These are phyloP conservation scores for Toxonevra muliebris DNA, from an alignment of 2,888 invertebrate genomes.

Conservation along the genomic window DNA sequence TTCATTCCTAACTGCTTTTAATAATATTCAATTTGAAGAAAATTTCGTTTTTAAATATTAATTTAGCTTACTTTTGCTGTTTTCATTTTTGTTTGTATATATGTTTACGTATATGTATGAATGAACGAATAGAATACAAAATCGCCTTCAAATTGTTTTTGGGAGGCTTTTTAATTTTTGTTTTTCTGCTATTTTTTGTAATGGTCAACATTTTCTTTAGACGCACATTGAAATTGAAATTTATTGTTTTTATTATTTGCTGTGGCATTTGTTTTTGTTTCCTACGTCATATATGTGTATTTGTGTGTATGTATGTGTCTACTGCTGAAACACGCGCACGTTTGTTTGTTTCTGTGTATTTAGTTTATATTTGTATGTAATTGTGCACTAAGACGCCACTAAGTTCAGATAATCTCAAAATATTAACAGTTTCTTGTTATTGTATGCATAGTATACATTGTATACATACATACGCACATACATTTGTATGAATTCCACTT, in stretches of 20 bases:
- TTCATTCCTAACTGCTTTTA: no score
- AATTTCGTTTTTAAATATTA: neutral
- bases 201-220: conserved; percentile 2
- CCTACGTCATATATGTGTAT: neutral
- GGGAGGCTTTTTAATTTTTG: neutral
- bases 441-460: no score
- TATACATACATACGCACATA: no score
- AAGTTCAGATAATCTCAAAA: conserved; percentile 29
- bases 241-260: conserved; percentile 16
- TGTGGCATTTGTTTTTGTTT: neutral
- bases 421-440: conserved; percentile 24
- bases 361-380: neutral
- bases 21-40: neutral
- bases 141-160: conserved; percentile 24
- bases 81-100: neutral
- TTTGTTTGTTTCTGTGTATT: no score
- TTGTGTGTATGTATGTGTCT: neutral
- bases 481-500: no score
- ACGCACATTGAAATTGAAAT: conserved; percentile 4
- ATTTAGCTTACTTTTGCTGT: neutral
- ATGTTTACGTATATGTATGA: conserved; percentile 36
- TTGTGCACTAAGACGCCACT: conserved; percentile 12
- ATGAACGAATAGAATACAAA: conserved; percentile 31
- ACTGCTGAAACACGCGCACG: neutral
- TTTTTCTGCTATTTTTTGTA: neutral